These are phyloP conservation scores for Mallotus villosus DNA, from an alignment of 2,797 vertebrate genomes.

Conservation along the genomic window DNA sequence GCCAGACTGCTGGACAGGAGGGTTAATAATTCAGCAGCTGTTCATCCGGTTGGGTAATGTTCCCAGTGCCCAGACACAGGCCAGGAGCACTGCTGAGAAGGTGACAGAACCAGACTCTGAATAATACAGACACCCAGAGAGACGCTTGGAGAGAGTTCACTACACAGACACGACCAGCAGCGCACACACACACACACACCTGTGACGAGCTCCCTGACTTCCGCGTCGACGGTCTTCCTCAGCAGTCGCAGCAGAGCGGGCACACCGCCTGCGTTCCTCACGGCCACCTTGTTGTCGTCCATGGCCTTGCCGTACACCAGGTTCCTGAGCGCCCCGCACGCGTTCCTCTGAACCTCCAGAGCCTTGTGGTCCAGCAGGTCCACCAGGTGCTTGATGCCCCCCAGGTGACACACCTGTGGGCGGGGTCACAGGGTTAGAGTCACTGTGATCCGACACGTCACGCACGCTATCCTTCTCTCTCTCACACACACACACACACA, in stretches of 20 bases:
- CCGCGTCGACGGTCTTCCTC: conserved; percentile 90
- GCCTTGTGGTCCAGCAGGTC: conserved; percentile 94
- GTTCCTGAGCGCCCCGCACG: conserved; percentile 93
- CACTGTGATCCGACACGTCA: not conserved
- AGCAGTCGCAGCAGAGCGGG: conserved; percentile 90
- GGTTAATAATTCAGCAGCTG: conserved; percentile 49
- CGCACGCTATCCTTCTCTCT: too few species aligned
- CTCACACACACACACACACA: conserved; percentile 9
- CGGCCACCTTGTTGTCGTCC: conserved; percentile 94
- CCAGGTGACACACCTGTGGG: conserved; percentile 88
- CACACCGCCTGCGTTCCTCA: conserved; percentile 92
- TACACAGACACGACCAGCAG: not conserved
- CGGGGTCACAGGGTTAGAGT: not conserved
- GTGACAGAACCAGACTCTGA: conserved; percentile 8
- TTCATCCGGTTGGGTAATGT: conserved; percentile 23
- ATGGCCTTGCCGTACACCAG: conserved; percentile 94
- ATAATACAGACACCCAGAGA: conserved; percentile 21
- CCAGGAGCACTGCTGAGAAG: not conserved
- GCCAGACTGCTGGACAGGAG: not conserved
- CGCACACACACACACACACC: conserved; percentile 55
- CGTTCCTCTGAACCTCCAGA: conserved; percentile 93
- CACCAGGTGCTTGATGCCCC: conserved; percentile 94
- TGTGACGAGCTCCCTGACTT: conserved; percentile 94
- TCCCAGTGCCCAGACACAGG: conserved; percentile 13
- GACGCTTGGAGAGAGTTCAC: not conserved